phyloP scores from a whole-genome alignment of 64 coral and sea anemone genomes.

The Pocillopora damicornis region DNA sequence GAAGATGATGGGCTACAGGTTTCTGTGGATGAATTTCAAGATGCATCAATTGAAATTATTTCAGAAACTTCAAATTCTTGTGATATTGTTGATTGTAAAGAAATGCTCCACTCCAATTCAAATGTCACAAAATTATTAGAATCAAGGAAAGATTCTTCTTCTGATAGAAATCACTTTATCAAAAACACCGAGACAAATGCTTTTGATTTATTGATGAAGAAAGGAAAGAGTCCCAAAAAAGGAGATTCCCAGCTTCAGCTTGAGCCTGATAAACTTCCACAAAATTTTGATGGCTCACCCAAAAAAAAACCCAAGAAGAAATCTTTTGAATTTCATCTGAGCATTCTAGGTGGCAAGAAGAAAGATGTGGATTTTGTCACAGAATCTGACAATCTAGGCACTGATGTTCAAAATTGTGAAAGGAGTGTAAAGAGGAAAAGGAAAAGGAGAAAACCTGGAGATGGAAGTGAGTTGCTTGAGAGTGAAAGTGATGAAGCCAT shows the following conservation, averaged over 20 bases:
- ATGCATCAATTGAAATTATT: not conserved
- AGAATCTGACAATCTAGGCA: constrained; percentile 6
- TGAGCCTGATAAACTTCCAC: not conserved
- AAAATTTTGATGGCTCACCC: not conserved
- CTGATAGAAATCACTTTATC: not conserved
- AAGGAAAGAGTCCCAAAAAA: not conserved
- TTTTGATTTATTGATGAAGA: constrained; percentile 31
- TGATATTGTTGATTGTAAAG: not conserved
- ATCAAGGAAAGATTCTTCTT: not conserved
- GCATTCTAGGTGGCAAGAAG: constrained; percentile 18
- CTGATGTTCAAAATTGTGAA: not conserved
- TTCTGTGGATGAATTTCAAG: not conserved
- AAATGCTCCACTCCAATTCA: not conserved
- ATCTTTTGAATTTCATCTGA: constrained; percentile 31
- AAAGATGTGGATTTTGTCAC: not conserved
- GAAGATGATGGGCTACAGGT: not conserved
- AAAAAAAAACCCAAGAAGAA: constrained; percentile 20
- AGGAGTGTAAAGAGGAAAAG: not conserved
- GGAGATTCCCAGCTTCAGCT: not conserved
- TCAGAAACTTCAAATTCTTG: not conserved
- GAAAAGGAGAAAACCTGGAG: constrained; percentile 1
- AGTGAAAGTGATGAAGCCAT: not conserved
- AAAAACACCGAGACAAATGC: constrained; percentile 1
- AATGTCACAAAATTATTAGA: not conserved
- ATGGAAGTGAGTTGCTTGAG: not conserved